A percentile compares a stretch with the other conserved stretches of the same genome.
These are phyloP conservation scores for Helogale parvula DNA, from an alignment of 2,113 vertebrate species.

Conservation along the genomic window DNA sequence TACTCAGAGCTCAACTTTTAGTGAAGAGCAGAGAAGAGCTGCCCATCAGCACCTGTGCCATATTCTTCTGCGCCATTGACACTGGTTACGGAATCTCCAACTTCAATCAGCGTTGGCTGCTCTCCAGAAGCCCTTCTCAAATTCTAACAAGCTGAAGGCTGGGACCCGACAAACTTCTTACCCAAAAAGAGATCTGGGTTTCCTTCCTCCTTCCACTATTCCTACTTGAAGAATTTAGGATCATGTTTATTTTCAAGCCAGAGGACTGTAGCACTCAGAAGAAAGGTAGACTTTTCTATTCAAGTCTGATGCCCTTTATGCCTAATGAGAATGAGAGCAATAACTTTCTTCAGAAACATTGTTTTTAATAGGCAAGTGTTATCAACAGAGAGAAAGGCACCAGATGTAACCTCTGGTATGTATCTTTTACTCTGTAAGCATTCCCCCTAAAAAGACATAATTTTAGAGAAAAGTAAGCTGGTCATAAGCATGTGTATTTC, in stretches of 20 bases:
- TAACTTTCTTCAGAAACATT: background rate
- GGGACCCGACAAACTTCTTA: background rate
- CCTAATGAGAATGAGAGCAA: background rate
- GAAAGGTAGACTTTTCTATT: slow-evolving; percentile 1
- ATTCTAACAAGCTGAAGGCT: background rate
- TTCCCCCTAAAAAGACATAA: background rate
- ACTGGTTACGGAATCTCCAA: background rate
- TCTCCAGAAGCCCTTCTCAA: slow-evolving; percentile 17
- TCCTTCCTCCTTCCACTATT: background rate
- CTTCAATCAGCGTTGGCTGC: background rate
- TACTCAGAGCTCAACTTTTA: background rate
- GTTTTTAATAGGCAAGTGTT: background rate
- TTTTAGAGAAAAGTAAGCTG: background rate
- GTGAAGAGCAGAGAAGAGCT: background rate
- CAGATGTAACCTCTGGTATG: background rate
- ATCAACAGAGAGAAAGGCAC: background rate
- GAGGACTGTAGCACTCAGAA: background rate
- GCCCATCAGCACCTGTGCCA: background rate
- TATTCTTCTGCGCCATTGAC: background rate
- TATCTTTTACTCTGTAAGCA: background rate
- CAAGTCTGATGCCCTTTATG: background rate
- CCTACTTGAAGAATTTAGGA: background rate
- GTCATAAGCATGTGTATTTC: background rate
- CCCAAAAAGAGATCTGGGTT: background rate
- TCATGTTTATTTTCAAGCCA: slow-evolving; percentile 31